Base-by-base conservation (phyloP, 2,797 vertebrate species). In the Sebastes itinus region DNA sequence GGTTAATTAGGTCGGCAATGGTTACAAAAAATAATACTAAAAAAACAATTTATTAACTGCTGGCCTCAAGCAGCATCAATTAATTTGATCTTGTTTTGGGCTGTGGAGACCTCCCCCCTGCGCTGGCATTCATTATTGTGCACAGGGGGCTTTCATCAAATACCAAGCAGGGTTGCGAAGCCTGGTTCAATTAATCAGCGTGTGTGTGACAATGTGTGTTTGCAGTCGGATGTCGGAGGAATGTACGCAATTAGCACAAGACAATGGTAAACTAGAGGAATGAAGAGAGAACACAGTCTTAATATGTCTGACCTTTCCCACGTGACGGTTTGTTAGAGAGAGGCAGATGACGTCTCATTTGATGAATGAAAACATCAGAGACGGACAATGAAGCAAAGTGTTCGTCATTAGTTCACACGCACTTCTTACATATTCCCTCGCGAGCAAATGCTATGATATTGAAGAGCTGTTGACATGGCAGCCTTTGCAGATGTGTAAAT, bases 1-100 rank as follows among this genome's bases (percentile, higher is more conserved):
- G 86, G 86, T 92, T 94, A 90, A 93, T 94, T 92, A 88, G 83
- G 81, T 84, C 62, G 49, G 61, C 60, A 82, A 80, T 81, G 52
- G 72, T 71, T 73, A 66, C 63, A 63, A 54, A 38, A 59, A 16
- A 55, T 3, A 38, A 35, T 20, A 62, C 20, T 46, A 20, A 64
- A n/a, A 62, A 61, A 79, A 64, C 11, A 6, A 76, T 91, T 80
- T 91, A 62, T 87, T 85, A 86, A 80, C 78, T 83, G 78, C 22
- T 77, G 32, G 69, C 69, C 78, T 84, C 73, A 66, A 91, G 83
- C 82, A 72, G 85, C 86, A 86, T 92, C 86, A 94, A 87, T 90
- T 83, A 85, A 90, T 93, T 91, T 88, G 66, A 82, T 86, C 71
- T 28, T 87, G 73, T 84, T 81, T 78, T 67, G 62, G 55, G 77